These are phyloP conservation scores for Dromaius novaehollandiae DNA, from an alignment of 2,113 vertebrate genomes.

Conservation along the genomic window DNA sequence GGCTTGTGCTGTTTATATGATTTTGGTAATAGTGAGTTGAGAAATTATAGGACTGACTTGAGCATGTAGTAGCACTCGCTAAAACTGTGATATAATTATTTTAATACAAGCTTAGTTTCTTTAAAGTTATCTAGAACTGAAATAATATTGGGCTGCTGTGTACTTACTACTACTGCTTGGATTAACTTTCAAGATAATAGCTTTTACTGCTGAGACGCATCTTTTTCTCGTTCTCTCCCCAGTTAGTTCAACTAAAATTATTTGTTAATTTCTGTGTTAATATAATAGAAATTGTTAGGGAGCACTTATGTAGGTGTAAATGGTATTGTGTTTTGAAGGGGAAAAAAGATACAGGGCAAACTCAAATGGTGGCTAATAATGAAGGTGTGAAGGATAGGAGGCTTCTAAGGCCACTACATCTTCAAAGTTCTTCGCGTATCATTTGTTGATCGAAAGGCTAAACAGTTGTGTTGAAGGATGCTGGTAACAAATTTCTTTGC, in stretches of 20 bases:
- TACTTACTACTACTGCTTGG: not conserved
- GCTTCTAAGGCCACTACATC: not conserved
- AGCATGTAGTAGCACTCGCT: not conserved
- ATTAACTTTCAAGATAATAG: not conserved
- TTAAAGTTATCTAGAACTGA: not conserved
- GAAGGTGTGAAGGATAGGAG: not conserved
- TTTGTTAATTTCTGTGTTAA: not conserved
- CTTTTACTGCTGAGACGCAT: not conserved
- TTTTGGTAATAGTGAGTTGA: not conserved
- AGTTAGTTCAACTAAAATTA: not conserved
- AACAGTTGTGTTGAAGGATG: not conserved
- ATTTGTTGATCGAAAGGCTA: not conserved
- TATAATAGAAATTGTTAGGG: fast-evolving
- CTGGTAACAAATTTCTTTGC: not conserved
- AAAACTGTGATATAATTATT: not conserved
- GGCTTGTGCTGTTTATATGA: not conserved
- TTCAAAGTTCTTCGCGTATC: fast-evolving
- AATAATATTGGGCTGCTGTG: not conserved
- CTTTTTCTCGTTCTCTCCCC: not conserved
- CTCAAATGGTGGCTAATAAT: not conserved
- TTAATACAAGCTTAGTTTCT: not conserved
- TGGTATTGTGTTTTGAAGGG: not conserved
- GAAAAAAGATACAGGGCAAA: not conserved
- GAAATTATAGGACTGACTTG: not conserved
- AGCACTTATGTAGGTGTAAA: not conserved